These are phyloP conservation scores for Drosophila saltans DNA, from an alignment of 1,140 invertebrate genomes.

Conservation along the genomic window DNA sequence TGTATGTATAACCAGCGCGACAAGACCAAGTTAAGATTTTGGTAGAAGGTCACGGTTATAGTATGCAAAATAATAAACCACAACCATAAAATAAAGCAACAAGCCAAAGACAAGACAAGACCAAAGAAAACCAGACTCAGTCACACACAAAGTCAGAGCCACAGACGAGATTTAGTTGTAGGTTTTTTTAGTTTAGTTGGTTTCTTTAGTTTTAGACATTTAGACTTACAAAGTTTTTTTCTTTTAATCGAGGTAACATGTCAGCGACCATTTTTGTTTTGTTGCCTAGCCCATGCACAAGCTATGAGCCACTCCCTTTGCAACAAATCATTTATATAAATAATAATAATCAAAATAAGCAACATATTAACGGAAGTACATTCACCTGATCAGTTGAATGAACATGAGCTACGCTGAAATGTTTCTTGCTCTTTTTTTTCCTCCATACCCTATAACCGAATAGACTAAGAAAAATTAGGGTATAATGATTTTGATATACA, in stretches of 20 bases:
- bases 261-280: conserved; percentile 52
- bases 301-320: conserved; percentile 59
- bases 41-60: conserved; percentile 26
- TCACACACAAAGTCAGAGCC: conserved; percentile 27
- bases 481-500: neutral
- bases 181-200: conserved; percentile 30
- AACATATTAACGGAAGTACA: conserved; percentile 76
- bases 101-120: conserved; percentile 8
- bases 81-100: conserved; percentile 11
- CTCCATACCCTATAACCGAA: neutral
- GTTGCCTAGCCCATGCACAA: conserved; percentile 30
- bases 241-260: conserved; percentile 73
- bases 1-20: conserved; percentile 7
- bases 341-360: conserved; percentile 40
- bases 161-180: too few relatives aligned
- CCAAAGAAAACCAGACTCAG: conserved; percentile 20
- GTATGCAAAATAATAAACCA: conserved; percentile 27
- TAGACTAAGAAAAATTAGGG: neutral
- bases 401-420: conserved; percentile 54
- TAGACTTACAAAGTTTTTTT: conserved; percentile 14
- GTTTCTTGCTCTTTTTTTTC: conserved; percentile 19
- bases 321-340: conserved; percentile 18
- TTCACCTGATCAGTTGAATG: conserved; percentile 81
- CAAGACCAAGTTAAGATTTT: conserved; percentile 13
- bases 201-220: conserved; percentile 1